Percentiles rank a stretch among this genome's conserved stretches.
phyloP scores from a whole-genome alignment of 2,888 invertebrate genomes.

The Yponomeuta plumbellus region DNA sequence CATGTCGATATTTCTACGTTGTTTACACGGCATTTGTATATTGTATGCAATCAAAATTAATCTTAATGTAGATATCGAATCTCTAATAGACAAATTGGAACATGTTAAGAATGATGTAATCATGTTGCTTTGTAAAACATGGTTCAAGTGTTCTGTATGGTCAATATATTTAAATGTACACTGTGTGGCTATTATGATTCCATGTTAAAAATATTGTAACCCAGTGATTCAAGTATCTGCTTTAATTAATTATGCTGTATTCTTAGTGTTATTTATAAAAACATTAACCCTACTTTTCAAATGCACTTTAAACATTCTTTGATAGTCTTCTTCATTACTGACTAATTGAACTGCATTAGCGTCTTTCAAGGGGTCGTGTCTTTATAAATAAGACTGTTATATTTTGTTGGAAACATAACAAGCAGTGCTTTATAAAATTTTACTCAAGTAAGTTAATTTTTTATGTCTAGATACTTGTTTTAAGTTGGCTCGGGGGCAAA shows the following conservation, averaged over 20 bases:
- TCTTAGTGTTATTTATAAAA: conserved; percentile 27
- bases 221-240: conserved; percentile 30
- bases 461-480: conserved; percentile 44
- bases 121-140: conserved; percentile 4
- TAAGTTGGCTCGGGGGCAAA: conserved; percentile 72
- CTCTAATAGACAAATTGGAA: conserved; percentile 12
- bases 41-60: conserved; percentile 7
- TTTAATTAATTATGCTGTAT: conserved; percentile 41
- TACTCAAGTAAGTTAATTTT: conserved; percentile 51
- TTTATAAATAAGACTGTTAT: conserved; percentile 12
- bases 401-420: conserved; percentile 57
- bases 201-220: conserved; percentile 4
- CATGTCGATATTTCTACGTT: background rate
- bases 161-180: conserved; percentile 1
- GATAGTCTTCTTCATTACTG: no score
- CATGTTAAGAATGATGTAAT: background rate
- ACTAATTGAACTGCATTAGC: no score
- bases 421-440: conserved; percentile 66
- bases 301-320: no score
- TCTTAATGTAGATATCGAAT: conserved; percentile 11
- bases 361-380: no score
- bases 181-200: conserved; percentile 1
- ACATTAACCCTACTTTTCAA: no score
- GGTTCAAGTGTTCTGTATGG: conserved; percentile 1
- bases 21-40: conserved; percentile 5